These are phyloP conservation scores for Serilophus lunatus DNA, from an alignment of 2,113 vertebrate species.

Conservation along the genomic window DNA sequence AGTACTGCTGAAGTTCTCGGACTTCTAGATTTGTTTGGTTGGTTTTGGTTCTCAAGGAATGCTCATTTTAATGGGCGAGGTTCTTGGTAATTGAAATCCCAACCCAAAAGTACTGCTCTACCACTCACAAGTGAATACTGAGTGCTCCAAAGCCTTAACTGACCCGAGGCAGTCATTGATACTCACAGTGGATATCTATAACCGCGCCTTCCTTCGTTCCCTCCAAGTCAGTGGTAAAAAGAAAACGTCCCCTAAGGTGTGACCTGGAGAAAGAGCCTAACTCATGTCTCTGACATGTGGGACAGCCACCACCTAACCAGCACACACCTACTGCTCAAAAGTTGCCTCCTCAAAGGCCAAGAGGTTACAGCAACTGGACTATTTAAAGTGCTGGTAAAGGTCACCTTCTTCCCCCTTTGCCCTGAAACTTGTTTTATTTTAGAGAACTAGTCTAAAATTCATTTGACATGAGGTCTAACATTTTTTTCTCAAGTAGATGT, in stretches of 20 bases:
- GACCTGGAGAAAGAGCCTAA: not conserved
- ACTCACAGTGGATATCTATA: not conserved
- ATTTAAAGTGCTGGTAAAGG: not conserved
- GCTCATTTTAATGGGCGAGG: not conserved
- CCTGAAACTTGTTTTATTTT: not conserved
- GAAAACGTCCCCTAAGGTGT: not conserved
- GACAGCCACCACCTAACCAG: not conserved
- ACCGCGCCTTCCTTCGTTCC: not conserved
- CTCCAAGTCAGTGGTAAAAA: not conserved
- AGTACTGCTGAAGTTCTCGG: not conserved
- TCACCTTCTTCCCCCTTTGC: not conserved
- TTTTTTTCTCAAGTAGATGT: not conserved
- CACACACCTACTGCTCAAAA: not conserved
- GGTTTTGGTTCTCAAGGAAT: not conserved
- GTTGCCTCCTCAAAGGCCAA: fast-evolving
- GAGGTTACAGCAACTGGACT: not conserved
- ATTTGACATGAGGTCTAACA: fast-evolving
- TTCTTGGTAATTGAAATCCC: not conserved
- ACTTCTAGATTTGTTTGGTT: not conserved
- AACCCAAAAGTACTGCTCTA: not conserved
- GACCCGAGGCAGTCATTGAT: not conserved
- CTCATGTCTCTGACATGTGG: not conserved
- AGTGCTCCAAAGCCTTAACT: not conserved
- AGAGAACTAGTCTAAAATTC: not conserved
- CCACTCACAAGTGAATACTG: not conserved